phyloP scores from a whole-genome alignment of 2,888 invertebrate species.

The Aphidius colemani region DNA sequence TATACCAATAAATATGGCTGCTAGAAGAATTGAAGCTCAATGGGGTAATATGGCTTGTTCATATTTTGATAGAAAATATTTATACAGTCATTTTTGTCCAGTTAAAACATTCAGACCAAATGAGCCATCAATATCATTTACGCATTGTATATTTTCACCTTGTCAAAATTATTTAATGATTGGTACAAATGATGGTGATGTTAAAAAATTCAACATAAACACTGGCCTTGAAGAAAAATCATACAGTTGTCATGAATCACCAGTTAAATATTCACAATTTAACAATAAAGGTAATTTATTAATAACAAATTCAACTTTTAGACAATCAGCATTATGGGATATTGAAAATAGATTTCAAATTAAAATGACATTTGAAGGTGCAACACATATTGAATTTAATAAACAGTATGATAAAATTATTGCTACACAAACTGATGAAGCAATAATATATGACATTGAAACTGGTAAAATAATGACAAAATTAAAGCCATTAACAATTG shows the following conservation, averaged over 20 bases:
- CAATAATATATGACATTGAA: slow-evolving; percentile 85
- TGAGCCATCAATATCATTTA: slow-evolving; percentile 76
- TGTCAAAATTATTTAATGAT: slow-evolving; percentile 74
- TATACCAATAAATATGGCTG: slow-evolving; percentile 74
- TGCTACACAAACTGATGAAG: slow-evolving; percentile 84
- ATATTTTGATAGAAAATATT: slow-evolving; percentile 76
- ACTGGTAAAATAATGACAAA: slow-evolving; percentile 77
- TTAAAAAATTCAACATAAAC: slow-evolving; percentile 84
- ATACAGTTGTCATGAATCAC: slow-evolving; percentile 83
- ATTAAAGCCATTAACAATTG: slow-evolving; percentile 72
- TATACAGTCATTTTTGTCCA: slow-evolving; percentile 82
- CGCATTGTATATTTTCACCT: slow-evolving; percentile 71
- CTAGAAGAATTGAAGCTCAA: slow-evolving; percentile 54
- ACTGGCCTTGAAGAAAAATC: slow-evolving; percentile 81
- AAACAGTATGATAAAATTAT: slow-evolving; percentile 87
- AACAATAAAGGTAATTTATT: slow-evolving; percentile 74
- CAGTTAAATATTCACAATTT: slow-evolving; percentile 79
- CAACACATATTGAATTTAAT: slow-evolving; percentile 91
- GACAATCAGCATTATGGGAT: slow-evolving; percentile 81
- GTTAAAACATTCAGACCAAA: slow-evolving; percentile 73
- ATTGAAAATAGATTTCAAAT: slow-evolving; percentile 61
- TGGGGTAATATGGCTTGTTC: slow-evolving; percentile 64
- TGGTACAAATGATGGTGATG: slow-evolving; percentile 89
- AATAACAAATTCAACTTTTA: slow-evolving; percentile 85
- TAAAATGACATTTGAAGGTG: slow-evolving; percentile 71